Conservation (phyloP, 2,797 vertebrate genomes). For the Myotis planiceps region DNA sequence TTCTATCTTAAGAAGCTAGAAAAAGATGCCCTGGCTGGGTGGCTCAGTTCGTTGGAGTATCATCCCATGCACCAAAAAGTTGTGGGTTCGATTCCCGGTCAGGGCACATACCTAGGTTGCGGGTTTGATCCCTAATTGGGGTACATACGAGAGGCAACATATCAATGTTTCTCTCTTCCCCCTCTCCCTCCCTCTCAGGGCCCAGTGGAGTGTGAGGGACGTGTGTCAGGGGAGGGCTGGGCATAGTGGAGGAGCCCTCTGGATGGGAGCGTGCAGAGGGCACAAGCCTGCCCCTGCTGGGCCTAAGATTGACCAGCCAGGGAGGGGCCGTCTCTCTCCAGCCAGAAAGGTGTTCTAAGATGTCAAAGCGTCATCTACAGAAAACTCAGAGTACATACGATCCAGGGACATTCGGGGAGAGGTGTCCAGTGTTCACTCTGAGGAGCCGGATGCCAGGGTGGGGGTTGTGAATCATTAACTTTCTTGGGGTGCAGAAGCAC, state of each 20-base stretch:
- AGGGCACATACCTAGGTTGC: not conserved
- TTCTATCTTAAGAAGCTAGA: not conserved
- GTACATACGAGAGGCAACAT: not conserved
- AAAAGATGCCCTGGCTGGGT: not conserved
- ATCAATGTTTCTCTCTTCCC: not conserved
- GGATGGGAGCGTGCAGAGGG: not conserved
- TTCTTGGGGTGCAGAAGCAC: not conserved
- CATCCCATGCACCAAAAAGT: not conserved
- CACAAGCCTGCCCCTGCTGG: not conserved
- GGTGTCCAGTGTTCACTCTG: not conserved
- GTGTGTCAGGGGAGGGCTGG: not conserved
- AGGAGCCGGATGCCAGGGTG: not conserved
- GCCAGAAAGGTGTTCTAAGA: not conserved
- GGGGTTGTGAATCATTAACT: not conserved
- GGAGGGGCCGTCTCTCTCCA: not conserved
- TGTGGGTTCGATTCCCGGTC: not conserved
- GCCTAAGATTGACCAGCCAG: not conserved
- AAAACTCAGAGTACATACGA: fast-evolving
- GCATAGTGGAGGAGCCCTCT: not conserved
- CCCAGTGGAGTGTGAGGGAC: too few species aligned
- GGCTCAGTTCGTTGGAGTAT: not conserved
- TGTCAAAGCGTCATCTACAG: not conserved
- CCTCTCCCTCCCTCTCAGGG: not conserved
- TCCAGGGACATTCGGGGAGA: not conserved
- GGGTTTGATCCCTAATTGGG: not conserved